Evolutionary conservation across 2,797 vertebrate genomes (phyloP).

Genomic region (Notamacropus eugenii): DNA sequence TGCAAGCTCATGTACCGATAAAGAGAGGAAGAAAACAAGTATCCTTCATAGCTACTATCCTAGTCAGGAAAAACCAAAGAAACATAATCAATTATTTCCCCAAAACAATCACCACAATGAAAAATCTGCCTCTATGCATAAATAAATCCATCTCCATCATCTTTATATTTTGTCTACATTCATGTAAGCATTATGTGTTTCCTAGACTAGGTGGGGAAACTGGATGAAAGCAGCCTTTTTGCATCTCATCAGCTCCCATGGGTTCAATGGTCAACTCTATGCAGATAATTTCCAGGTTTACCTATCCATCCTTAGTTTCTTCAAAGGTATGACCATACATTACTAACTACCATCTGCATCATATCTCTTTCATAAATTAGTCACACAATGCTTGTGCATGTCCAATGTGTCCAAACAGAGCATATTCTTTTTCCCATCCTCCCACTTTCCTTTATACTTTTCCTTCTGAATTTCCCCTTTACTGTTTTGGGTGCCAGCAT

Average conservation of each 20-base stretch:
- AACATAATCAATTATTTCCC: neutral
- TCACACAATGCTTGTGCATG: neutral
- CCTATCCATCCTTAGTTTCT: too few species aligned
- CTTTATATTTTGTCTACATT: neutral
- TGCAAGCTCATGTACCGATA: neutral
- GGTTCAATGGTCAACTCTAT: neutral
- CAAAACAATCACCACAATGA: neutral
- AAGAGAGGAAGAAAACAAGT: neutral
- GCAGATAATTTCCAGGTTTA: too few species aligned
- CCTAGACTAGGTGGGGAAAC: too few species aligned
- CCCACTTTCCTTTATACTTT: neutral
- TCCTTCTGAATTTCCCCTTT: neutral
- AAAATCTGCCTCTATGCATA: neutral
- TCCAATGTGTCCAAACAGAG: neutral
- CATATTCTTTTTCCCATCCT: neutral
- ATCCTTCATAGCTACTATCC: neutral
- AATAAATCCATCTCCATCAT: neutral
- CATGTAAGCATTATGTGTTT: neutral
- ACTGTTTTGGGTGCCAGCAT: neutral
- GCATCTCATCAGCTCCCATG: too few species aligned
- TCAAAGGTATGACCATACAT: too few species aligned
- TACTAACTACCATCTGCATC: too few species aligned
- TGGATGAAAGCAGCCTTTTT: too few species aligned
- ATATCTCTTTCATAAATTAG: neutral
- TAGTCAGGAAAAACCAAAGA: neutral